Conservation (phyloP, 2,113 vertebrate genomes). For the Irena cyanogastra region DNA sequence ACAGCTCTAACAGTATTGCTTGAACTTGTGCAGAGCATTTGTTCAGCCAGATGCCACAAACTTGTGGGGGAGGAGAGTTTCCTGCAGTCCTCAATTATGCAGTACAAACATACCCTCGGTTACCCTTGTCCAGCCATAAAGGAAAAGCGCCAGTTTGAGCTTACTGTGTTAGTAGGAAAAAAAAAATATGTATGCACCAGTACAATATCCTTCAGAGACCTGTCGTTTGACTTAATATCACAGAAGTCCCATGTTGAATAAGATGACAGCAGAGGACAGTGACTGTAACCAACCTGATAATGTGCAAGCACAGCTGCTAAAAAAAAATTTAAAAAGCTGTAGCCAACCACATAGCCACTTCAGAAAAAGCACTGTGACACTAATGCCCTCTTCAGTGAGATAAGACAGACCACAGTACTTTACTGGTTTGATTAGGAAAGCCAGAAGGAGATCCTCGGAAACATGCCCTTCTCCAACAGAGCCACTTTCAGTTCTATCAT, state of each 20-base stretch:
- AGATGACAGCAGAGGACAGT: not conserved
- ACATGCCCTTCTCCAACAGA: not conserved
- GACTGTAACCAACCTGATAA: not conserved
- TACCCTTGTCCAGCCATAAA: not conserved
- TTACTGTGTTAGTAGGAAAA: not conserved
- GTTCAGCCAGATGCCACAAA: not conserved
- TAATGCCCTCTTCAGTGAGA: not conserved
- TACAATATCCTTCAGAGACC: not conserved
- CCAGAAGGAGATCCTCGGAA: not conserved
- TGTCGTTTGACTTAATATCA: not conserved
- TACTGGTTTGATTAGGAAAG: not conserved
- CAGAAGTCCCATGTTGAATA: not conserved
- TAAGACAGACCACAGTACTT: not conserved
- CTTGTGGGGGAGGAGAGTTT: not conserved
- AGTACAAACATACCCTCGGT: slow-evolving; percentile 17
- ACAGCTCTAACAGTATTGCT: not conserved
- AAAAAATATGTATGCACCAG: not conserved
- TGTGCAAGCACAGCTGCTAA: not conserved
- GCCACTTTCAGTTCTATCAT: not conserved
- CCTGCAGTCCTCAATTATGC: not conserved
- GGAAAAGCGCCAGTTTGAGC: not conserved
- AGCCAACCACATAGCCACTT: not conserved
- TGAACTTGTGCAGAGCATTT: not conserved
- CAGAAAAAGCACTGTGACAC: not conserved
- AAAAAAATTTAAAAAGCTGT: not conserved